Evolutionary conservation across 2,888 invertebrate genomes (phyloP).

Genomic region (Gastracanthus pulcherrimus): DNA sequence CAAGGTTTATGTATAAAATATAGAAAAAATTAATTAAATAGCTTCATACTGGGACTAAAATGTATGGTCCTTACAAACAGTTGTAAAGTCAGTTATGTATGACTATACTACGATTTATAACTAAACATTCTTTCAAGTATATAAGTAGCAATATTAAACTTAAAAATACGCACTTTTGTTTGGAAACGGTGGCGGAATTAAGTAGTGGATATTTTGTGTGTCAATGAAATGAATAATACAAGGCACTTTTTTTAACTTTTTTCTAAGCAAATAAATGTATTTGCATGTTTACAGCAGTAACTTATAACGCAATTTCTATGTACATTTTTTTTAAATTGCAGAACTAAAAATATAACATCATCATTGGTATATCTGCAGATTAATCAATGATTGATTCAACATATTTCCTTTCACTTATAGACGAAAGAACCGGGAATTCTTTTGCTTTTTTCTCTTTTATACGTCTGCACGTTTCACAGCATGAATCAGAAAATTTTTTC

Average conservation of each 20-base stretch:
- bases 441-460: neutral
- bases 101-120: neutral
- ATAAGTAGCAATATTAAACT: neutral
- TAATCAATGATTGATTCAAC: slow-evolving; percentile 25
- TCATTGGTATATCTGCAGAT: slow-evolving; percentile 35
- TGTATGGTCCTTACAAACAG: too few species aligned
- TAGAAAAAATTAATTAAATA: too few species aligned
- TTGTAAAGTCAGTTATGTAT: too few species aligned
- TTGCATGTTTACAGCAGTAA: slow-evolving; percentile 59
- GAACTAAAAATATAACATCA: slow-evolving; percentile 45
- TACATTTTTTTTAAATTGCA: slow-evolving; percentile 55
- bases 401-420: slow-evolving; percentile 9
- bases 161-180: neutral
- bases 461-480: slow-evolving; percentile 14
- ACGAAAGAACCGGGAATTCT: slow-evolving; percentile 15
- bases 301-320: slow-evolving; percentile 58
- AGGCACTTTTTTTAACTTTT: neutral
- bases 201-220: neutral
- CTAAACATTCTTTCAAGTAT: neutral
- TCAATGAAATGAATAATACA: neutral
- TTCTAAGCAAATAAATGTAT: slow-evolving; percentile 57
- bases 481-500: slow-evolving; percentile 15
- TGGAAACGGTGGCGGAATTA: neutral
- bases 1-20: too few species aligned
- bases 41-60: too few species aligned